phyloP scores from a whole-genome alignment of 1,140 invertebrate genomes.

The Stenopsyche tienmushanensis region DNA sequence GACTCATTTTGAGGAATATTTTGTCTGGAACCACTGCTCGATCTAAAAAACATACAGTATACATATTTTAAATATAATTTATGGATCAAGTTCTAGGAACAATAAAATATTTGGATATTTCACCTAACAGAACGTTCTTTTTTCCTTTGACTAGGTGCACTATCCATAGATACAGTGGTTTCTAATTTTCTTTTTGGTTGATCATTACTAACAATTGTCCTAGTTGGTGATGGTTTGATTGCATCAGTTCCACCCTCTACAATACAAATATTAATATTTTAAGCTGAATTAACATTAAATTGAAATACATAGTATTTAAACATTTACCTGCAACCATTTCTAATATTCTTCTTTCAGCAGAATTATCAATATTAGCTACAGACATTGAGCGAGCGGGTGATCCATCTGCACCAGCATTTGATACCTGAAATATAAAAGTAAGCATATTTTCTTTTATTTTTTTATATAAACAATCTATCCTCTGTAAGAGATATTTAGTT shows the following conservation, averaged over 20 bases:
- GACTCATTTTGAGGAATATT: conserved; percentile 13
- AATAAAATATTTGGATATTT: background rate
- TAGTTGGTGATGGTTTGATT: conserved; percentile 61
- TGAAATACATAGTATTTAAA: conserved; percentile 12
- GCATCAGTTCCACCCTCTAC: conserved; percentile 57
- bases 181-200: conserved; percentile 70
- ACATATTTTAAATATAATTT: conserved; percentile 7
- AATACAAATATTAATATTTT: conserved; percentile 16
- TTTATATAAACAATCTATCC: too few relatives aligned
- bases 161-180: conserved; percentile 66
- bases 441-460: conserved; percentile 1
- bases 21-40: conserved; percentile 25
- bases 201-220: conserved; percentile 55
- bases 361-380: conserved; percentile 53
- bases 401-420: conserved; percentile 47
- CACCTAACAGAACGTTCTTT: conserved; percentile 60
- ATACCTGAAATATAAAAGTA: conserved; percentile 37
- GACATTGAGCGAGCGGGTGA: conserved; percentile 46
- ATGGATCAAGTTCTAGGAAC: background rate
- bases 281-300: background rate
- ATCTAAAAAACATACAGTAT: conserved; percentile 28
- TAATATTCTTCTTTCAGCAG: conserved; percentile 64
- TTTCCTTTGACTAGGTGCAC: conserved; percentile 56
- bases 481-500: too few relatives aligned
- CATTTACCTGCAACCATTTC: conserved; percentile 63